Percentiles rank a stretch among this genome's conserved stretches.
Evolutionary conservation across 1,140 invertebrate genomes (phyloP).

Genomic region (Drosophila gunungcola): DNA sequence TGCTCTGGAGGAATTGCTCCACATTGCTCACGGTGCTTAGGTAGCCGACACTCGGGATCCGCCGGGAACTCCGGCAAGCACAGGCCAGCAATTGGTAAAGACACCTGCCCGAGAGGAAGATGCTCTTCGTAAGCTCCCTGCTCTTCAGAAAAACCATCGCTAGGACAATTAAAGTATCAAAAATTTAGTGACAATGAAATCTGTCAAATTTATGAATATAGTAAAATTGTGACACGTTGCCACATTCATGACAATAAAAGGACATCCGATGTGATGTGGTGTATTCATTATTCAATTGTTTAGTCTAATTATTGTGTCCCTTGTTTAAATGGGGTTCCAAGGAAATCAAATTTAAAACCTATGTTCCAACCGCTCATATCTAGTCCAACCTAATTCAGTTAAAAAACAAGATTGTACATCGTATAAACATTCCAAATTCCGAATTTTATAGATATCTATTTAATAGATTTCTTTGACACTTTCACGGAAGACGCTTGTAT

Average conservation of each 20-base stretch:
- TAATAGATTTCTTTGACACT: no score
- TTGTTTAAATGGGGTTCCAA: no score
- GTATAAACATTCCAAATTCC: no score
- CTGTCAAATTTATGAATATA: neutral
- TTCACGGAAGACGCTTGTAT: no score
- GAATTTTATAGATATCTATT: no score
- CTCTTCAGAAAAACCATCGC: slow-evolving; percentile 5
- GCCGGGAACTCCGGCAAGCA: slow-evolving; percentile 15
- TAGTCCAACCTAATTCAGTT: no score
- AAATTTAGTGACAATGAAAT: neutral
- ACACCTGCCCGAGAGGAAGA: slow-evolving; percentile 14
- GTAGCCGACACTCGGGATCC: neutral
- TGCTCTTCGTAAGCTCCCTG: slow-evolving; percentile 3
- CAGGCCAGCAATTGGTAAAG: slow-evolving; percentile 9
- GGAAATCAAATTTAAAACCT: no score
- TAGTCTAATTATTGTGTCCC: no score
- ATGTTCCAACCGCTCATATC: no score
- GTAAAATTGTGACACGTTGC: neutral
- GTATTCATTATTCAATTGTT: no score
- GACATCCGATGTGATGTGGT: no score
- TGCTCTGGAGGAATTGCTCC: slow-evolving; percentile 7
- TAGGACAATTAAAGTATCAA: neutral
- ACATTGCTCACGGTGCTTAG: neutral
- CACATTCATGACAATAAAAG: neutral
- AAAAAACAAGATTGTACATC: no score